Evolutionary conservation across 2,797 vertebrate species (phyloP).

Genomic region (Cyclopterus lumpus): DNA sequence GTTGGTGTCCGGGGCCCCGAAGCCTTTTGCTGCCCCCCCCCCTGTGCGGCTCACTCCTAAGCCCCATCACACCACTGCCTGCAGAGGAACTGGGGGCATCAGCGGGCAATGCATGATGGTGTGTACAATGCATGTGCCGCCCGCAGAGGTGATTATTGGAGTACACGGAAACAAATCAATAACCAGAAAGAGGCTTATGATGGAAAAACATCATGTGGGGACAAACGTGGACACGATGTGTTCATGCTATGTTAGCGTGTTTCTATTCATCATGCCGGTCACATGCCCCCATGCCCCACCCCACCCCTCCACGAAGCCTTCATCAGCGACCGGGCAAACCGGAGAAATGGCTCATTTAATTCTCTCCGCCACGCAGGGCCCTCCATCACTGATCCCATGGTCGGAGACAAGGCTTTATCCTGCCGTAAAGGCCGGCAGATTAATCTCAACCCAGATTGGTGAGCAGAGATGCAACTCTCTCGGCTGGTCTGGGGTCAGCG

Average conservation of each 20-base stretch:
- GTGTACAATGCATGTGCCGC: conserved; percentile 7
- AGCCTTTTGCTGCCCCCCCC: conserved; percentile 25
- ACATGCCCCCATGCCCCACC: conserved; percentile 50
- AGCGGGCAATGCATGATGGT: background rate
- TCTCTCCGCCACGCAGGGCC: conserved; percentile 38
- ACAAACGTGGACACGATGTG: background rate
- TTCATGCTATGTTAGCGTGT: conserved; percentile 17
- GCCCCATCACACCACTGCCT: conserved; percentile 38
- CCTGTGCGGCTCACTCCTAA: conserved; percentile 31
- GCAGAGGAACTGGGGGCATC: conserved; percentile 18
- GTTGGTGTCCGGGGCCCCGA: conserved; percentile 25
- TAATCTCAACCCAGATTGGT: conserved; percentile 71
- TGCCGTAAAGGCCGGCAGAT: conserved; percentile 62
- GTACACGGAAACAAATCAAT: background rate
- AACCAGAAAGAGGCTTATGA: background rate
- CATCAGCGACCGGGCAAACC: conserved; percentile 25
- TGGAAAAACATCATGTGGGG: background rate
- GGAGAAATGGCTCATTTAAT: conserved; percentile 57
- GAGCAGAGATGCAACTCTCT: conserved; percentile 41
- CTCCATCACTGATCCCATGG: conserved; percentile 62
- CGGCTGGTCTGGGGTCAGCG: conserved; percentile 66
- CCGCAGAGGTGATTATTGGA: background rate
- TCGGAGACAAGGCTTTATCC: conserved; percentile 68
- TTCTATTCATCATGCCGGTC: conserved; percentile 40
- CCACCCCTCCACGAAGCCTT: conserved; percentile 24